A percentile compares a stretch with the other conserved stretches of the same genome.
Evolutionary conservation across 2,113 vertebrate genomes (phyloP).

Genomic region (Prinia subflava): DNA sequence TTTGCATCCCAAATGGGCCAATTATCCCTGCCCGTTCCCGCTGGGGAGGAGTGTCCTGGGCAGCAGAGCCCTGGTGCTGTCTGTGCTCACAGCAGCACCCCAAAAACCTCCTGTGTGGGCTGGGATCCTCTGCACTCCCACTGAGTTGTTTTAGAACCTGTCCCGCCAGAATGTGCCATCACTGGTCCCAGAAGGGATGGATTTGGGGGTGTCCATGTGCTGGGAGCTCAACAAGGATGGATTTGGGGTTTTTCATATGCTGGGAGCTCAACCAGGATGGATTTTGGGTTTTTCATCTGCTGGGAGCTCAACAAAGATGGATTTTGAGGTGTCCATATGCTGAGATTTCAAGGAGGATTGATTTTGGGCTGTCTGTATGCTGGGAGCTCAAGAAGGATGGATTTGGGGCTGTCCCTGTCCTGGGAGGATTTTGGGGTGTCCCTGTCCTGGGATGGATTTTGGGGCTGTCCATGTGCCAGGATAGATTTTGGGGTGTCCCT

Average conservation of each 20-base stretch:
- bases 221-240: neutral
- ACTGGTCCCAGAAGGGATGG: neutral
- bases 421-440: neutral
- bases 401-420: accelerated
- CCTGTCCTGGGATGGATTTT: neutral
- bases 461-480: accelerated
- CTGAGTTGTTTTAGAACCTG: accelerated
- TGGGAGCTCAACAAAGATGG: accelerated
- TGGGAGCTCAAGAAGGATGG: neutral
- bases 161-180: accelerated
- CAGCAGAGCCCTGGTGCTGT: neutral
- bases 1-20: neutral
- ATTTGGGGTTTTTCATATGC: accelerated
- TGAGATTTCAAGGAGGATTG: too few relatives aligned
- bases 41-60: accelerated
- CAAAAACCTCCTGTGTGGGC: neutral
- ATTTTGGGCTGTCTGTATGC: accelerated
- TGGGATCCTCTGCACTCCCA: neutral
- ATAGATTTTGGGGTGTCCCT: neutral
- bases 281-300: accelerated
- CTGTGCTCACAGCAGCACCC: neutral
- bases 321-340: accelerated
- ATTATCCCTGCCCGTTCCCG: neutral
- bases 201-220: neutral
- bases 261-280: neutral